Evolutionary conservation across 2,113 vertebrate species (phyloP).

Genomic region (Gadus chalcogrammus): DNA sequence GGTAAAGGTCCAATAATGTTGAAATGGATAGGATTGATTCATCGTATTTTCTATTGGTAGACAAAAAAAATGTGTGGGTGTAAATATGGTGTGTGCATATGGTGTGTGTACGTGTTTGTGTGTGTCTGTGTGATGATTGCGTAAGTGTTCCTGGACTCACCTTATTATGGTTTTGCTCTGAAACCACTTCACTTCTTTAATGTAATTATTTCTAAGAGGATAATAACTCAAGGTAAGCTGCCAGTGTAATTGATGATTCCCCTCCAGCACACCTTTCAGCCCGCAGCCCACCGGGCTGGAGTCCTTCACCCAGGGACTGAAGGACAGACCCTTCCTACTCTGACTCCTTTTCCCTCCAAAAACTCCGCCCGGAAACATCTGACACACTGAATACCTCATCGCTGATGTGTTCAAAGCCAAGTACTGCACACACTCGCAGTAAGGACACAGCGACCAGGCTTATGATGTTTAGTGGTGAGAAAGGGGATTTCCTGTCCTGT

Average conservation of each 20-base stretch:
- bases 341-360: no score
- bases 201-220: slow-evolving; percentile 42
- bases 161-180: slow-evolving; percentile 18
- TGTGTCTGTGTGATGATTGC: not conserved
- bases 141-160: not conserved
- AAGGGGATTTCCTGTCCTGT: no score
- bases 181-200: slow-evolving; percentile 29
- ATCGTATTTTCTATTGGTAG: not conserved
- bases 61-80: slow-evolving; percentile 15
- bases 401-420: no score
- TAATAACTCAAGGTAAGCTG: slow-evolving; percentile 42
- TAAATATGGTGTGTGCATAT: slow-evolving; percentile 12
- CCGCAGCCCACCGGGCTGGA: no score
- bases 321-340: no score
- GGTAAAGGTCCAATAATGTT: not conserved
- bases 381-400: no score
- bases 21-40: slow-evolving; percentile 36
- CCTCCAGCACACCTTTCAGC: slow-evolving; percentile 20
- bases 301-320: no score
- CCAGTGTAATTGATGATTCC: slow-evolving; percentile 52
- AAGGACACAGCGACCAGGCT: no score
- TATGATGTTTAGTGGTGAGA: no score
- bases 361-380: no score
- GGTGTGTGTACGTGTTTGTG: not conserved
- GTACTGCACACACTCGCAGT: no score